Percentiles rank a stretch among this genome's conserved stretches.
These are phyloP conservation scores for Cryptomyrus ogoouensis DNA, from an alignment of 2,113 vertebrate species.

Conservation along the genomic window DNA sequence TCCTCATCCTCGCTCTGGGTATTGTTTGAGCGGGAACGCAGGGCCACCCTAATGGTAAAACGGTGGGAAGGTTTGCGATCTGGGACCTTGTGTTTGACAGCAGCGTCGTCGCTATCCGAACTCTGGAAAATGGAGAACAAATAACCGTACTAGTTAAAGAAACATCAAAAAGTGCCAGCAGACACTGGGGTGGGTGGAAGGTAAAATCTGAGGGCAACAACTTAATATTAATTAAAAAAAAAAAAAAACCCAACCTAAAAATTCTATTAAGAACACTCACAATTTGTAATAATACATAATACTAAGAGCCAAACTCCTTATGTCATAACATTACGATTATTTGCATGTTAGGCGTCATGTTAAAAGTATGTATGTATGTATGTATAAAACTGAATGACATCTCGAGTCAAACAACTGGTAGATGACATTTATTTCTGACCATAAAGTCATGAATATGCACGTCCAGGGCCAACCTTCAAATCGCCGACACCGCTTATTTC, in stretches of 20 bases:
- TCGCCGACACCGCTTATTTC: conserved; percentile 33
- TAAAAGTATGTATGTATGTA: not conserved
- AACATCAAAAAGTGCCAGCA: not conserved
- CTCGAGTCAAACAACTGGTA: not conserved
- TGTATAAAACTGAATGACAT: not conserved
- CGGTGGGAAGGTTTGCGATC: conserved; percentile 5
- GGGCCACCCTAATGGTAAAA: conserved; percentile 52
- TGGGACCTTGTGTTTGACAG: not conserved
- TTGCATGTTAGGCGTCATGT: not conserved
- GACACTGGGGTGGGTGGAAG: not conserved
- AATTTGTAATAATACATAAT: not conserved
- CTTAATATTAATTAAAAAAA: not conserved
- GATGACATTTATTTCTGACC: not conserved
- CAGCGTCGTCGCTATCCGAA: conserved; percentile 20
- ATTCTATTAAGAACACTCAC: not conserved
- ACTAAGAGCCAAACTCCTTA: not conserved
- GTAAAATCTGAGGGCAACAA: not conserved
- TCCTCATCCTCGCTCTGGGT: conserved; percentile 25
- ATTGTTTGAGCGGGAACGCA: conserved; percentile 28
- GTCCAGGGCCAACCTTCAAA: conserved; percentile 28
- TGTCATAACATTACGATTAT: not conserved
- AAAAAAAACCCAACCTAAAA: not conserved
- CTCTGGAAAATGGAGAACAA: conserved; percentile 26
- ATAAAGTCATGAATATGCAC: not conserved
- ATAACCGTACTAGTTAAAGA: not conserved